These are phyloP conservation scores for Anthopleura xanthogrammica DNA, from an alignment of 92 coral and sea anemone genomes.

Conservation along the genomic window DNA sequence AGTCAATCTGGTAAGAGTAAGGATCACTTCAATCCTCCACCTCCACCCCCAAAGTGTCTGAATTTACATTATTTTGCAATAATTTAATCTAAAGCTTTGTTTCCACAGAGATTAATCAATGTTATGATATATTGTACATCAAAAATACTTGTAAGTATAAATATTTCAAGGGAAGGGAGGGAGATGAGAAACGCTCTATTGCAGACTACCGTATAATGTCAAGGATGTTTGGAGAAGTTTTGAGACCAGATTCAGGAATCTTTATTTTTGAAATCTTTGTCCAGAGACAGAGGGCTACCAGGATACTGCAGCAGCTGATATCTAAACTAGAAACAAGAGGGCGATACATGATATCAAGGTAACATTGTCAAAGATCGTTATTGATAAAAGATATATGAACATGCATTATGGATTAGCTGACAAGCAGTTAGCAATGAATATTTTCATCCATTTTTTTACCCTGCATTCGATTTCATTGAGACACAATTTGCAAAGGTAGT, in stretches of 20 bases:
- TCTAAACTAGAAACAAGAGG: slow-evolving; percentile 65
- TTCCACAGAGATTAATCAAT: slow-evolving; percentile 52
- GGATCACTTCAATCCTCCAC: too few species aligned
- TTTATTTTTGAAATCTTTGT: background rate
- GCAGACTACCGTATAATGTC: too few species aligned
- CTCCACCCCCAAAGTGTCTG: too few species aligned
- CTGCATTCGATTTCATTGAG: too few species aligned
- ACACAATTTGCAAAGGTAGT: too few species aligned
- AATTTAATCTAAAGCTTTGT: too few species aligned
- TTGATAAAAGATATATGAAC: background rate
- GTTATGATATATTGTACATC: slow-evolving; percentile 72
- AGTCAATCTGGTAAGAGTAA: too few species aligned
- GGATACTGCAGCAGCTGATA: slow-evolving; percentile 42
- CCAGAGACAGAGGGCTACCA: slow-evolving; percentile 62
- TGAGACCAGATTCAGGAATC: background rate
- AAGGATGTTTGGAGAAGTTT: too few species aligned
- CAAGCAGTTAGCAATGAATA: too few species aligned
- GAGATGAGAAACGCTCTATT: too few species aligned
- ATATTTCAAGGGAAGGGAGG: slow-evolving; percentile 8
- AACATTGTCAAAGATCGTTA: background rate
- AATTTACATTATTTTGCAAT: background rate
- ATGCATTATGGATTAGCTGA: too few species aligned
- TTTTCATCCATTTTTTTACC: too few species aligned
- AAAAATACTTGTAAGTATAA: slow-evolving; percentile 53
- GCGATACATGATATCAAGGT: slow-evolving; percentile 64